A percentile compares a stretch with the other conserved stretches of the same genome.
These are phyloP conservation scores for Pangasius krempfi DNA, from an alignment of 2,797 vertebrate species.

Conservation along the genomic window DNA sequence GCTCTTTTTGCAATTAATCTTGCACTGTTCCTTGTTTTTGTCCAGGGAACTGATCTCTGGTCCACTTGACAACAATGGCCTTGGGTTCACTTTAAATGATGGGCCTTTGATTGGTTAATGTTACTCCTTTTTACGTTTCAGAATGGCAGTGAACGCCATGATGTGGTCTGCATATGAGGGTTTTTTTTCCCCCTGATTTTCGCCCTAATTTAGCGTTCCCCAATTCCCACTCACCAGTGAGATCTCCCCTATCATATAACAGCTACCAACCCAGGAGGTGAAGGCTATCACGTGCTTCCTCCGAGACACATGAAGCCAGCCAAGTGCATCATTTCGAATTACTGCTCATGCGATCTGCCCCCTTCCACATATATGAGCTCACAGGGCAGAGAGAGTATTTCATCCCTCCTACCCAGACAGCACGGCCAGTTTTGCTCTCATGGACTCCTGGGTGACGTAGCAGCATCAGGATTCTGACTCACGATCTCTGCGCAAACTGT, in stretches of 20 bases:
- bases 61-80: neutral
- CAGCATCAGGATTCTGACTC: neutral
- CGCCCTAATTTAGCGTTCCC: neutral
- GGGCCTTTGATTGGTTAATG: neutral
- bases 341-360: neutral
- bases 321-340: neutral
- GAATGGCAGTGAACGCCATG: neutral
- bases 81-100: too few species aligned
- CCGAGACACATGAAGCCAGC: neutral
- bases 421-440: neutral
- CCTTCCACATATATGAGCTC: neutral
- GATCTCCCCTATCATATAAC: neutral
- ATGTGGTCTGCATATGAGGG: neutral
- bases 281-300: neutral
- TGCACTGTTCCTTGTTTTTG: neutral
- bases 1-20: neutral
- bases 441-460: neutral
- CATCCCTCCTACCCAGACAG: neutral
- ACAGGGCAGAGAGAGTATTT: neutral
- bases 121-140: neutral
- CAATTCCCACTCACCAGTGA: neutral
- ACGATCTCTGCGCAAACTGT: neutral
- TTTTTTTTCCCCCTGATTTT: neutral
- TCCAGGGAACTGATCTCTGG: neutral
- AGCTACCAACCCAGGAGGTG: neutral